Percentiles rank a stretch among this genome's conserved stretches.
Conservation (phyloP, 37 sponge, comb jelly and placozoan species). For the Spongilla lacustris region DNA sequence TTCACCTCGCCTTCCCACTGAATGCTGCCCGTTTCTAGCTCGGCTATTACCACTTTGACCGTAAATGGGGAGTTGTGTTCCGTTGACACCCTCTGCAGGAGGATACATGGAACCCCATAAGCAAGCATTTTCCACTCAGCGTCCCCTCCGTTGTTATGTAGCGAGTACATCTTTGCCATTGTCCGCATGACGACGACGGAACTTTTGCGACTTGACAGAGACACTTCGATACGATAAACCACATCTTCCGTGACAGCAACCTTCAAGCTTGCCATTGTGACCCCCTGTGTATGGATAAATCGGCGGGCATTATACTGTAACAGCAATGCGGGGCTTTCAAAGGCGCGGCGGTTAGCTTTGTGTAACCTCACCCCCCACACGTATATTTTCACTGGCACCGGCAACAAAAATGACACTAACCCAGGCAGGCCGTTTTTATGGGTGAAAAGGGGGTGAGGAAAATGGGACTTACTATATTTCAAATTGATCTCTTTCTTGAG, state of each 20-base stretch:
- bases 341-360: neutral
- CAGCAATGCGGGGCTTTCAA: neutral
- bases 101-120: constrained; percentile 72
- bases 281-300: neutral
- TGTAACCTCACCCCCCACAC: neutral
- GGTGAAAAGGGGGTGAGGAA: no score
- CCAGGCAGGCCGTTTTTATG: no score
- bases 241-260: constrained; percentile 46
- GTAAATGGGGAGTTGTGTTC: constrained; percentile 44
- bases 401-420: neutral
- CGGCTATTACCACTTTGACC: constrained; percentile 60
- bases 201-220: constrained; percentile 71
- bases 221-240: constrained; percentile 81
- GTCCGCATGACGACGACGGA: constrained; percentile 73
- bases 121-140: constrained; percentile 69
- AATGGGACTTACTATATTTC: neutral
- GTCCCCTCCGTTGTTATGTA: constrained; percentile 15
- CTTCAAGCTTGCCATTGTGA: neutral
- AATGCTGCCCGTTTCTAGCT: constrained; percentile 65
- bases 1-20: constrained; percentile 67
- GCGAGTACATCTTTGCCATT: constrained; percentile 59
- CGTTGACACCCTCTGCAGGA: constrained; percentile 24
- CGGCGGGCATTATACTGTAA: neutral
- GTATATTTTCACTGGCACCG: neutral
- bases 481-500: neutral